Percentiles rank a stretch among this genome's conserved stretches.
Evolutionary conservation across 2,797 vertebrate species (phyloP).

Genomic region (Sphenopsis melanotis): DNA sequence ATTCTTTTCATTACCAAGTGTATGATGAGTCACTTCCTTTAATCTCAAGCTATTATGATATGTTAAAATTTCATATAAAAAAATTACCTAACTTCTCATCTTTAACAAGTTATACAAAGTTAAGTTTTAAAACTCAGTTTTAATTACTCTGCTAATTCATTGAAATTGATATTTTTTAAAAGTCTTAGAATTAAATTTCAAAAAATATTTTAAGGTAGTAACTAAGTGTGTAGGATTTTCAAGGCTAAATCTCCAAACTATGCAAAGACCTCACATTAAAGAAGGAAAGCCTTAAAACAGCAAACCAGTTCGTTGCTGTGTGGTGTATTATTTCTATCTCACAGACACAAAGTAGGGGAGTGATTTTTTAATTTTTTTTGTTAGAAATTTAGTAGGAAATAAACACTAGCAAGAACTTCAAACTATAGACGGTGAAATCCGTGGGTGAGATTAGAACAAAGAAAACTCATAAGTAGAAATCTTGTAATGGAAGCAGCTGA

Average conservation of each 20-base stretch:
- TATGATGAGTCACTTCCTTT: background rate
- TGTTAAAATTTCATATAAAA: background rate
- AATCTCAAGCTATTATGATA: background rate
- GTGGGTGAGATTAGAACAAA: background rate
- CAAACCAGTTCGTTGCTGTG: background rate
- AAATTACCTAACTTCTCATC: background rate
- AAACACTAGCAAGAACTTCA: background rate
- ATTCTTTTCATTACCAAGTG: background rate
- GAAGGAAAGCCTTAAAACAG: background rate
- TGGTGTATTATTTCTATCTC: background rate
- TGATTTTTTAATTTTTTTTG: background rate
- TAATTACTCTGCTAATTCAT: background rate
- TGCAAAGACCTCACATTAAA: background rate
- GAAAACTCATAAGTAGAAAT: background rate
- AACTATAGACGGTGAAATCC: background rate
- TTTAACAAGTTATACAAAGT: background rate
- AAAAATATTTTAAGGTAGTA: background rate
- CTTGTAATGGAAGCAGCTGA: background rate
- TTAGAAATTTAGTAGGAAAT: background rate
- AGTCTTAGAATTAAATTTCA: background rate
- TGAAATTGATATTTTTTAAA: accelerated
- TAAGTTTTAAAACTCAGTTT: background rate
- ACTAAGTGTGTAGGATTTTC: background rate
- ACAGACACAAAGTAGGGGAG: background rate
- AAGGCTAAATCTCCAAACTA: background rate